These are phyloP conservation scores for Onychomys leucogaster DNA, from an alignment of 2,797 vertebrate species.

Conservation along the genomic window DNA sequence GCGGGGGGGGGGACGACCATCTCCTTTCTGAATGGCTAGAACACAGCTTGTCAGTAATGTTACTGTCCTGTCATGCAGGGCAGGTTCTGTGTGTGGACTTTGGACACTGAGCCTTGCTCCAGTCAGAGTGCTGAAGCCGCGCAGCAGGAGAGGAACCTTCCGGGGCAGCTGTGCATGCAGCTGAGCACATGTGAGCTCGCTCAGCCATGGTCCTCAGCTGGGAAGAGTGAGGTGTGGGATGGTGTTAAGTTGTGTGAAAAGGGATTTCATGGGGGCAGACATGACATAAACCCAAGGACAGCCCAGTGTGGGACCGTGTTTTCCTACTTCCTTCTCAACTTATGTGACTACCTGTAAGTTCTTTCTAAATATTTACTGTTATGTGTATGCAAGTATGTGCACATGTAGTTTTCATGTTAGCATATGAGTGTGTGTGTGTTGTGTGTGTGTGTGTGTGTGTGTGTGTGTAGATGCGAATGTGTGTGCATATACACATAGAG, in stretches of 20 bases:
- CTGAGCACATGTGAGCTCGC: rapidly evolving
- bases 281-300: not conserved
- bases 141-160: rapidly evolving
- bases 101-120: not conserved
- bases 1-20: not conserved
- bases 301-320: rapidly evolving
- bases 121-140: not conserved
- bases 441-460: no score
- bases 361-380: not conserved
- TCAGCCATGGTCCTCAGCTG: rapidly evolving
- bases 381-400: not conserved
- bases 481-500: not conserved
- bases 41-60: rapidly evolving
- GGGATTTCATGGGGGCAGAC: not conserved
- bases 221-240: no score
- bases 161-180: rapidly evolving
- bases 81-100: not conserved
- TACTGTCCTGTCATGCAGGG: rapidly evolving
- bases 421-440: not conserved
- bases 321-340: not conserved
- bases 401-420: not conserved
- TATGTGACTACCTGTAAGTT: not conserved
- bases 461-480: no score
- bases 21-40: not conserved
- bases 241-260: no score